Base-by-base conservation (phyloP, 2,888 invertebrate species). In the Antheraea assamensis region DNA sequence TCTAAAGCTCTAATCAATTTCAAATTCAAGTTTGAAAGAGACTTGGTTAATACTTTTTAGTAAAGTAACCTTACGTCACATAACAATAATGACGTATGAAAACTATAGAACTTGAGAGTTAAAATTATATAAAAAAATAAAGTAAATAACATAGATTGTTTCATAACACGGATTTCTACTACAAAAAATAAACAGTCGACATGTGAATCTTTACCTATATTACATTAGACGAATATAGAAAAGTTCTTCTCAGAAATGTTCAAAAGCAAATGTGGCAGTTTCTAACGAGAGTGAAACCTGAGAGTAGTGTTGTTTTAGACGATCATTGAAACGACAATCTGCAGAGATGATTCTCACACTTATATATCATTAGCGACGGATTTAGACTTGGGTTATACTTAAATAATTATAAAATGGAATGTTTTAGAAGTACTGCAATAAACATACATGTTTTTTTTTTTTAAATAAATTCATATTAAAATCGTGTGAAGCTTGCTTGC, bases 321-420 rank as follows among this genome's bases (percentile, higher is more conserved):
- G 61, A 13, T 27, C 13, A 61, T 15, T 61, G 10, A 64, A 27
- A 17, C 13, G 8, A 30, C 17, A 30, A 30, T 30, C 5, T 64
- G 3, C 27, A 64, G 61, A 64, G 30, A 17, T 17, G 17, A 64
- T 64, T 64, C 61, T 64, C 61, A 64, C 61, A 64, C 61, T 64
- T 30, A 30, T 64, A 15, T 64, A 17, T 24, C 24, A n/a, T 30
- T 10, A 58, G 58, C 13, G 24, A 58, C 13, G 58, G n/a, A 58
- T 58, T 58, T 8, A 58, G 58, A 10, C 10, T 58, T 58, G 24
- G 10, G 8, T 24, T 13, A 2, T 3, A 58, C 13, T 24, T 7
- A 1, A 8, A 58, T 8, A 13, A 58, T 52, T 13, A 42, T 42
- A 42, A 13, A 42, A 42, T 42, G 8, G 1, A n/a, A n/a, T n/a